Conservation (phyloP, 2,888 invertebrate genomes). For the Sphecodes monilicornis region DNA sequence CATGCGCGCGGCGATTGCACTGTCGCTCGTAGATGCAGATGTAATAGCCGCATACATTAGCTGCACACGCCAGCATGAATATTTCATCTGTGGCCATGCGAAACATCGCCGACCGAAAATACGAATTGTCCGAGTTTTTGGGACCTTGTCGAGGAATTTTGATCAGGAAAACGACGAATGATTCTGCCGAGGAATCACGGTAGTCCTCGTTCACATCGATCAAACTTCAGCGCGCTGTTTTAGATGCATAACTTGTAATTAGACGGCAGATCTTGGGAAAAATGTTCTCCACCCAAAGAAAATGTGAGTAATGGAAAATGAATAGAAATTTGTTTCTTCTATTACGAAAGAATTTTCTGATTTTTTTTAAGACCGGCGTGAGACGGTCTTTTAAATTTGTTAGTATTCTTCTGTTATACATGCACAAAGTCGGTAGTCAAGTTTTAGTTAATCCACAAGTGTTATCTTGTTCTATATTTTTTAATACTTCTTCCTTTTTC, state of each 20-base stretch:
- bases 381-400: background rate
- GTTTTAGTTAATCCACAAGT: too few relatives aligned
- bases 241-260: background rate
- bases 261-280: background rate
- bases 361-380: background rate
- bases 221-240: background rate
- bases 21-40: slow-evolving; percentile 54
- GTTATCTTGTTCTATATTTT: too few relatives aligned
- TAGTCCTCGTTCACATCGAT: background rate
- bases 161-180: background rate
- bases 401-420: too few relatives aligned
- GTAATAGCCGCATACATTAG: slow-evolving; percentile 57
- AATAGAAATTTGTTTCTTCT: background rate
- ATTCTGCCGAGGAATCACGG: background rate
- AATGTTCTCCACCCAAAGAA: too few relatives aligned
- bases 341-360: background rate
- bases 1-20: slow-evolving; percentile 55
- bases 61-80: slow-evolving; percentile 44
- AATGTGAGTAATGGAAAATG: too few relatives aligned
- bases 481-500: background rate
- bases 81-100: slow-evolving; percentile 36
- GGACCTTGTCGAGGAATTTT: background rate
- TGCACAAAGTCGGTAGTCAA: too few relatives aligned
- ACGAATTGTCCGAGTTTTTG: slow-evolving; percentile 21
- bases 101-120: slow-evolving; percentile 30